These are phyloP conservation scores for Ariolimax columbianus DNA, from an alignment of 2,888 invertebrate species.

Conservation along the genomic window DNA sequence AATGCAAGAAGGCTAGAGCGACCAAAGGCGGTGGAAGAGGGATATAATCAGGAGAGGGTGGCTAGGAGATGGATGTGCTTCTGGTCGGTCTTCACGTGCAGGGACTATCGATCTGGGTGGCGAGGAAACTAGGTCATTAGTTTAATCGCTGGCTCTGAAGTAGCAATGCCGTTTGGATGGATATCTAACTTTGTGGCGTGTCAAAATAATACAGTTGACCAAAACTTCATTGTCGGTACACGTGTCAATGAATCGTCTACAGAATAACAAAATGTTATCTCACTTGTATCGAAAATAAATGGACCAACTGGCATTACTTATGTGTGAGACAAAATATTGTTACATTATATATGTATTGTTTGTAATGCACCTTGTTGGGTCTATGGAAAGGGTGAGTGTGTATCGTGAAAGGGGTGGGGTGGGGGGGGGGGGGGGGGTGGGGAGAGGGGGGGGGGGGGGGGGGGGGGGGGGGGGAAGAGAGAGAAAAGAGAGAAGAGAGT, in stretches of 20 bases:
- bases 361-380: no score
- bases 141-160: conserved; percentile 15
- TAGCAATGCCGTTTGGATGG: conserved; percentile 22
- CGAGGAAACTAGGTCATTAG: conserved; percentile 41
- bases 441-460: no score
- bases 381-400: no score
- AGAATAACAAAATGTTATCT: no score
- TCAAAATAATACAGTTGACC: not conserved
- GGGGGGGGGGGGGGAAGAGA: no score
- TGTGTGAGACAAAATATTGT: no score
- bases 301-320: no score
- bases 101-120: conserved; percentile 35
- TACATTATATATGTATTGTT: no score
- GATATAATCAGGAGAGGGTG: conserved; percentile 1
- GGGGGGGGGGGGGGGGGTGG: no score
- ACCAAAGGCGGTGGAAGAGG: not conserved
- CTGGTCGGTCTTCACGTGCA: conserved; percentile 34
- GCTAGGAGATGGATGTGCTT: conserved; percentile 7
- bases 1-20: not conserved
- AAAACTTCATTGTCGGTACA: not conserved
- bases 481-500: no score
- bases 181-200: conserved; percentile 1
- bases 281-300: no score
- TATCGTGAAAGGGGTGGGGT: no score
- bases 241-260: not conserved